Conservation (phyloP, 2,888 invertebrate genomes). For the Orchestes rusci region DNA sequence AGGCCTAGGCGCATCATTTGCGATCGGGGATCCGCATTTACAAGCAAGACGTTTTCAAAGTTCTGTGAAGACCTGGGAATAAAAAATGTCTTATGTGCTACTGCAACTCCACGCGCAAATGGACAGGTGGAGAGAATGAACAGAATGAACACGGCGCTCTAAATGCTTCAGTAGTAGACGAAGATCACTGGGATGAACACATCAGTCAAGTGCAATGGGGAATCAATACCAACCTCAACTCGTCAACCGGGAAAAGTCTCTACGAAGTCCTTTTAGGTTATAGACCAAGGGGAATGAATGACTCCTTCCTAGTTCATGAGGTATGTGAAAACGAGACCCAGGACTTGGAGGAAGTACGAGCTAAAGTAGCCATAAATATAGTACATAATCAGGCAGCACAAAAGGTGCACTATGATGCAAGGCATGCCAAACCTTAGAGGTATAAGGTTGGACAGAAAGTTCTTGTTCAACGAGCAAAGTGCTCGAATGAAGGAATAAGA, state of each 20-base stretch:
- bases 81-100: constrained; percentile 28
- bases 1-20: constrained; percentile 22
- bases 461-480: background rate
- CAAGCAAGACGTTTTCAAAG: constrained; percentile 25
- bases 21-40: constrained; percentile 26
- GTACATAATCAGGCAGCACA: background rate
- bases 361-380: no score
- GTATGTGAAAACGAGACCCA: constrained; percentile 15
- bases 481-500: background rate
- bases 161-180: background rate
- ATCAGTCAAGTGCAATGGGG: background rate
- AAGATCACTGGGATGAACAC: background rate
- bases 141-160: background rate
- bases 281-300: constrained; percentile 23
- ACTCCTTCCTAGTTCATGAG: constrained; percentile 16
- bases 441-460: background rate
- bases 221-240: constrained; percentile 23
- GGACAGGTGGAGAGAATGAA: constrained; percentile 25
- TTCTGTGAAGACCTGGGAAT: constrained; percentile 22
- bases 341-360: no score
- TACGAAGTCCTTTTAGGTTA: constrained; percentile 30
- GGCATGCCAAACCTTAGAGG: background rate
- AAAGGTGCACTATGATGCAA: background rate
- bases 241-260: constrained; percentile 25
- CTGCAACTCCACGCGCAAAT: constrained; percentile 30